Base-by-base conservation (phyloP, 1,140 invertebrate genomes). In the Daktulosphaira vitifoliae region DNA sequence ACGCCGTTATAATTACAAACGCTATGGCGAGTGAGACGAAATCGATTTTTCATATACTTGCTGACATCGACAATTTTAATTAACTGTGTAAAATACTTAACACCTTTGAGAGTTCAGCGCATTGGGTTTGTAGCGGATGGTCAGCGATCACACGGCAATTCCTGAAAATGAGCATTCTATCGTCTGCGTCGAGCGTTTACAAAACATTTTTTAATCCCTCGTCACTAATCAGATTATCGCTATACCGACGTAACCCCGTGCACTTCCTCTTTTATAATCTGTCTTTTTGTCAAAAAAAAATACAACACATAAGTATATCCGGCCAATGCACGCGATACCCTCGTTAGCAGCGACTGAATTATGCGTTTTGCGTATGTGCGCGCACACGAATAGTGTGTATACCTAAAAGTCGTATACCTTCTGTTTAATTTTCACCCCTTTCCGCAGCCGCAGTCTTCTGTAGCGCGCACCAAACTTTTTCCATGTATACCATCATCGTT, bases 401-500 rank as follows among this genome's bases (percentile, higher is more conserved):
- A 54, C 26, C 22, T 42, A 56, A 26, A 26, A 18, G 18, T 48
- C 8, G n/a, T 48, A 20, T 48, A 48, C n/a, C 6, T 59, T 42
- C 16, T 16, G 16, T 62, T 62, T 62, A 62, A 62, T 62, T 62
- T 62, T 62, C 56, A 62, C 56, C 56, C 56, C 56, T 62, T 18
- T 48, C 56, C 18, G 6, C 2, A 1, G 23, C 16, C 6, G 16
- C 26, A 44, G 44, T 44, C 54, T 46, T 59, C 29, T 33, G 11
- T 33, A 11, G 29, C 29, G 29, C 5, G 5, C 11, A 6, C 5
- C 29, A 33, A 11, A 6, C 11, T 59, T 59, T 29, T 37, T 52
- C n/a, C 16, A 29, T 4, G 44, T 59, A 46, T 25, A 26, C 54
- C 22, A 23, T 25, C 16, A 25, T 18, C 39, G 54, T 46, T 15